Evolutionary conservation across 2,113 vertebrate genomes (phyloP), one percentile per base, ranked within the genome.

Genomic region (Myodes glareolus): DNA sequence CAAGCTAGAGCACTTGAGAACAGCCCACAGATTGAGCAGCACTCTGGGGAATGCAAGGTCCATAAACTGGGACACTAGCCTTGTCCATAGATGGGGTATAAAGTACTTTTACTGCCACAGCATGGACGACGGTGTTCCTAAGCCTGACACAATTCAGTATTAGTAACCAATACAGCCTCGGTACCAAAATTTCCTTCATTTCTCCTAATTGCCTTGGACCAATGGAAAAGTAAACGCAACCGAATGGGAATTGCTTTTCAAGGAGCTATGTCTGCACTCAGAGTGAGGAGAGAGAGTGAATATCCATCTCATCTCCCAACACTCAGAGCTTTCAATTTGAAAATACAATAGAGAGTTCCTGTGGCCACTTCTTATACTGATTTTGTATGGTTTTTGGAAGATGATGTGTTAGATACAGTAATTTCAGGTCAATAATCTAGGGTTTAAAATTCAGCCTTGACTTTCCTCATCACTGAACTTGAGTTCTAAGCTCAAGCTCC

Each of bases 141-240:
- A 90, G 89, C 87, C 94, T 96, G 96, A 95, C 94, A 96, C 89
- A 96, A 96, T 96, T 96, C 39, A 19, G 67, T 78, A 87, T 96
- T 68, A 36, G 91, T 77, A 96, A 91, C 91, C 90, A 76, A 90
- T 78, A 95, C 29, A 96, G 88, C 77, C 78, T 10, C 73, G 68
- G 82, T 94, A 90, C 82, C 3, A 6, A 97, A 95, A 95, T 70
- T 36, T 86, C 92, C 86, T 96, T 94, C 86, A 84, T 97, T 97
- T 97, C 73, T 82, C 73, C 94, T 97, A 95, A 97, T 70, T 96
- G 91, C 82, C 94, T 96, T 75, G 7, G 0, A 70, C 63, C 67
- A 70, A 19, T 21, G 42, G 86, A 96, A 98, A 95, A 95, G 86
- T 68, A 94, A 96, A 84, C 72, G 68, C 89, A 97, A 65, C 55